Evolutionary conservation across 2,888 invertebrate genomes (phyloP).

Genomic region (Lucinisca nassula): DNA sequence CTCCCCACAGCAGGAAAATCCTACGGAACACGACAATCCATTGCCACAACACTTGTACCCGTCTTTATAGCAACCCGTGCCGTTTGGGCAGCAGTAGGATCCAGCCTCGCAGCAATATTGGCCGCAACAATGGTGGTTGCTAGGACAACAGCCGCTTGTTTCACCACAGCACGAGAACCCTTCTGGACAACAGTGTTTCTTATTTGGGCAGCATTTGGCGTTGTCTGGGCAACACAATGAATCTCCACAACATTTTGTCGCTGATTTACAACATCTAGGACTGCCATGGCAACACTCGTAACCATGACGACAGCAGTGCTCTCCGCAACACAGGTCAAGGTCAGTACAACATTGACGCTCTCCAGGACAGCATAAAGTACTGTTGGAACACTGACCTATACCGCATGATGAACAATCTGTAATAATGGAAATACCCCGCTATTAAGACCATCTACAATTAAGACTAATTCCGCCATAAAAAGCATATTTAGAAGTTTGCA

Average conservation of each 20-base stretch:
- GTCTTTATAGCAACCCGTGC: conserved; percentile 52
- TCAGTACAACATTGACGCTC: conserved; percentile 57
- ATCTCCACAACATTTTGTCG: conserved; percentile 59
- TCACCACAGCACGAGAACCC: conserved; percentile 57
- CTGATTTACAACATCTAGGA: conserved; percentile 49
- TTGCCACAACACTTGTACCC: conserved; percentile 66
- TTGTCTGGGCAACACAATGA: conserved; percentile 56
- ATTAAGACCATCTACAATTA: too few relatives aligned
- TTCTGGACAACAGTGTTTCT: conserved; percentile 54
- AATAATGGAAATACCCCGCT: too few relatives aligned
- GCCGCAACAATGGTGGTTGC: conserved; percentile 55
- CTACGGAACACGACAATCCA: conserved; percentile 55
- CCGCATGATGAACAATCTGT: conserved; percentile 46
- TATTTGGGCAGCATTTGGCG: conserved; percentile 55
- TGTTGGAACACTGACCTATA: conserved; percentile 46
- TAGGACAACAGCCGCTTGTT: conserved; percentile 57
- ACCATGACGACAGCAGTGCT: conserved; percentile 60
- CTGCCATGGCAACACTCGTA: conserved; percentile 65
- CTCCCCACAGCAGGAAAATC: conserved; percentile 54
- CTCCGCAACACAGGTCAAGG: conserved; percentile 59
- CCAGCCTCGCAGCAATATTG: conserved; percentile 52
- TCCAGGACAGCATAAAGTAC: conserved; percentile 62
- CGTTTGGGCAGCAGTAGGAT: conserved; percentile 61
- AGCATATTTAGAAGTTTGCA: too few relatives aligned
- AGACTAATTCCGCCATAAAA: too few relatives aligned